Conservation (phyloP, 2,113 vertebrate species). For the Sarotherodon lohbergeri region DNA sequence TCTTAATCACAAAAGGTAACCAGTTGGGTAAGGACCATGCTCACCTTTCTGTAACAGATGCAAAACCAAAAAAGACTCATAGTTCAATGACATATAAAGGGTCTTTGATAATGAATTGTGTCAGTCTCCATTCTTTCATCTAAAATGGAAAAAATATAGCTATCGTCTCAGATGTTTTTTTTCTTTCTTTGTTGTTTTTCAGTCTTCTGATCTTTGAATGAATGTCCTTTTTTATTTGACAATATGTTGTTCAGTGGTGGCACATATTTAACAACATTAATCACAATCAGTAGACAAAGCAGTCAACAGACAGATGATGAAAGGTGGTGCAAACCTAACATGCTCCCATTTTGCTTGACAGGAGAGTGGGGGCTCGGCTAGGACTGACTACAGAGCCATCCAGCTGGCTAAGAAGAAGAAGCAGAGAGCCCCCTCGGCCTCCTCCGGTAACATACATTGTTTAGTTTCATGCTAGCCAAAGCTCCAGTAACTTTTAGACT, state of each 20-base stretch:
- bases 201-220: background rate
- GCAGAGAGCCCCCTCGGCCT: constrained; percentile 71
- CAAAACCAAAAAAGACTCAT: too few species aligned
- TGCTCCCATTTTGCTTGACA: constrained; percentile 10
- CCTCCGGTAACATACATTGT: constrained; percentile 63
- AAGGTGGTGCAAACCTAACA: background rate
- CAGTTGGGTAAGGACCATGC: background rate
- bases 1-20: background rate
- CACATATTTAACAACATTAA: background rate
- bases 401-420: constrained; percentile 91
- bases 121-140: background rate
- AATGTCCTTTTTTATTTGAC: background rate
- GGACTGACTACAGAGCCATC: constrained; percentile 95
- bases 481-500: background rate
- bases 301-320: background rate
- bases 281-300: background rate
- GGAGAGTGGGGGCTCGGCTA: constrained; percentile 91
- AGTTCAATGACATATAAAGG: background rate
- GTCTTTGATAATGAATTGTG: background rate
- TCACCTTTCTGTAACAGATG: background rate
- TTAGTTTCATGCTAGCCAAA: background rate
- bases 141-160: background rate
- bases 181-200: background rate
- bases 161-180: fast-evolving
- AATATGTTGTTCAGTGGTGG: background rate